Conservation (phyloP, 1,140 invertebrate species). For the Sycophila sp. region DNA sequence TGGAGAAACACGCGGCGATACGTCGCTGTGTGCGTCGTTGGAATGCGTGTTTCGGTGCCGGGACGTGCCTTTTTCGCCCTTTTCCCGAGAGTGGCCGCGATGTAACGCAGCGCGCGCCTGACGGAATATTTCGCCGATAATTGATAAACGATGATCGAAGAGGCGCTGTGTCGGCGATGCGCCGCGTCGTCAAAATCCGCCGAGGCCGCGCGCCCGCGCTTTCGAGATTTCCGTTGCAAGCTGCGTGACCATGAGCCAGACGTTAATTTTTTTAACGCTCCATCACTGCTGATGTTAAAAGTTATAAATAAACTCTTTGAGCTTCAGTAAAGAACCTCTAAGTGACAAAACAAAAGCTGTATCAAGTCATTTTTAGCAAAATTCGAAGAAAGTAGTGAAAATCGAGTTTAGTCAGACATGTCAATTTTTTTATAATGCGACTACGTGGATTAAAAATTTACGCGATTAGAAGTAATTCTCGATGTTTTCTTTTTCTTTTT, state of each 20-base stretch:
- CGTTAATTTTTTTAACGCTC: slow-evolving; percentile 12
- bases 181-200: neutral
- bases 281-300: no score
- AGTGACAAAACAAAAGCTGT: no score
- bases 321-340: no score
- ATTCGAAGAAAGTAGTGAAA: no score
- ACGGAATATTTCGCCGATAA: slow-evolving; percentile 38
- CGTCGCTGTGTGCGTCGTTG: neutral
- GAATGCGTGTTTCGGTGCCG: slow-evolving; percentile 13
- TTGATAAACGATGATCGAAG: slow-evolving; percentile 38
- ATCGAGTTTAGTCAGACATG: no score
- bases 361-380: no score
- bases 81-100: slow-evolving; percentile 1
- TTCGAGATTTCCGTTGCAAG: slow-evolving; percentile 16
- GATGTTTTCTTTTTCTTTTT: no score
- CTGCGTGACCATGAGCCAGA: neutral
- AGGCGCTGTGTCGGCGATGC: neutral
- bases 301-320: no score
- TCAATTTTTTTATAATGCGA: no score
- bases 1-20: slow-evolving; percentile 9
- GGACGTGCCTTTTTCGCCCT: slow-evolving; percentile 32
- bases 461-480: no score
- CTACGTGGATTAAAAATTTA: no score
- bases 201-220: neutral
- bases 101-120: slow-evolving; percentile 30